These are phyloP conservation scores for Dryobota labecula DNA, from an alignment of 2,888 invertebrate species.

Conservation along the genomic window DNA sequence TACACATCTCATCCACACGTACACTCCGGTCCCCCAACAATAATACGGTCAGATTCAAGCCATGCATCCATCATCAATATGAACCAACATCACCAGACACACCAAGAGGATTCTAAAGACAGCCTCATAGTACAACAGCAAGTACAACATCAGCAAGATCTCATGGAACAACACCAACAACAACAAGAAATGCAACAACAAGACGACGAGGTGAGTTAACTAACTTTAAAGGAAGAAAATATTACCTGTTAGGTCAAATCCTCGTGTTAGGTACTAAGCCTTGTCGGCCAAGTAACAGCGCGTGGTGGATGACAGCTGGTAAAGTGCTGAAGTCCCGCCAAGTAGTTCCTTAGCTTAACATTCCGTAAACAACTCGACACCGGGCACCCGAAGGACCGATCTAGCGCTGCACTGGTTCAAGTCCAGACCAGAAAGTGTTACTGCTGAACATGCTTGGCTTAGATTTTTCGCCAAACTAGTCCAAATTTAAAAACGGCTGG, in stretches of 20 bases:
- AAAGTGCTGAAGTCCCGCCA: background rate
- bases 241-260: background rate
- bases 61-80: conserved; percentile 84
- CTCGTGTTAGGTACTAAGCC: background rate
- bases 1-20: conserved; percentile 87
- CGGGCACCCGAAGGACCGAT: background rate
- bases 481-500: background rate
- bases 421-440: background rate
- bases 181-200: conserved; percentile 86
- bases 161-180: conserved; percentile 88
- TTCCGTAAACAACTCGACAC: background rate
- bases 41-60: conserved; percentile 85
- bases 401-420: background rate
- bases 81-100: conserved; percentile 84
- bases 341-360: background rate
- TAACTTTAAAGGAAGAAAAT: background rate
- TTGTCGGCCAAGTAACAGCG: background rate
- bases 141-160: conserved; percentile 87
- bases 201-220: conserved; percentile 83
- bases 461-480: background rate
- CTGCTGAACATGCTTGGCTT: background rate
- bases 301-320: background rate
- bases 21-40: conserved; percentile 86
- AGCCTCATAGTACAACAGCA: conserved; percentile 88
- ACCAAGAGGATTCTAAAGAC: conserved; percentile 88